Conservation (phyloP, 2,797 vertebrate species). For the Hylomyscus alleni region DNA sequence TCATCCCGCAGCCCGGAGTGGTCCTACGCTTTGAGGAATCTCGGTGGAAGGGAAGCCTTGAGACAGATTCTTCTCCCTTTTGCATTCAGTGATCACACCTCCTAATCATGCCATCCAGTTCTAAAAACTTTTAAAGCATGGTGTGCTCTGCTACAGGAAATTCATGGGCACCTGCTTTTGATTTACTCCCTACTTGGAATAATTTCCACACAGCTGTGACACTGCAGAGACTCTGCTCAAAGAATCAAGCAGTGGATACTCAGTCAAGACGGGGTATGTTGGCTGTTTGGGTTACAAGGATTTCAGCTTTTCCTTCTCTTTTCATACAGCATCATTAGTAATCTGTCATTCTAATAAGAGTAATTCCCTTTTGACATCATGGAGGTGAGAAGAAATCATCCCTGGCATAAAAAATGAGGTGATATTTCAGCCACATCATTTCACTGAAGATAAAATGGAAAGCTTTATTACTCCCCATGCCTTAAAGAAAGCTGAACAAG, state of each 20-base stretch:
- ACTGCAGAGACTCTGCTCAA: constrained; percentile 66
- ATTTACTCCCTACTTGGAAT: constrained; percentile 78
- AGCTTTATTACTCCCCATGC: constrained; percentile 88
- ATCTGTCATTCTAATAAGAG: constrained; percentile 87
- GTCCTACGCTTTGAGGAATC: background rate
- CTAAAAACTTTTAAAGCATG: constrained; percentile 69
- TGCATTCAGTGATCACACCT: constrained; percentile 62
- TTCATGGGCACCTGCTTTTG: constrained; percentile 75
- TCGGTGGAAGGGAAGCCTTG: background rate
- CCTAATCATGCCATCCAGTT: constrained; percentile 54
- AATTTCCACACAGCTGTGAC: constrained; percentile 74
- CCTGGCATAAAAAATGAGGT: constrained; percentile 89
- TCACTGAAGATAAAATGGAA: constrained; percentile 87
- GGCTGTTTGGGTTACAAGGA: constrained; percentile 79
- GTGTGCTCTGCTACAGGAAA: constrained; percentile 65
- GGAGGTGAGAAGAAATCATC: constrained; percentile 87
- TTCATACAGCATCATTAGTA: constrained; percentile 87
- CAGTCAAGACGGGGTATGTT: constrained; percentile 70
- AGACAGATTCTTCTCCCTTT: constrained; percentile 18
- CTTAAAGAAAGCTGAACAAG: constrained; percentile 89
- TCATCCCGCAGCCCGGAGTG: background rate
- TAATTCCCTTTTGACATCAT: constrained; percentile 89
- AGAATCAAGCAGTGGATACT: constrained; percentile 38
- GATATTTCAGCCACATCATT: constrained; percentile 89
- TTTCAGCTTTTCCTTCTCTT: constrained; percentile 79